phyloP scores from a whole-genome alignment of 2,113 vertebrate species.

The Rhabdomys dilectus region DNA sequence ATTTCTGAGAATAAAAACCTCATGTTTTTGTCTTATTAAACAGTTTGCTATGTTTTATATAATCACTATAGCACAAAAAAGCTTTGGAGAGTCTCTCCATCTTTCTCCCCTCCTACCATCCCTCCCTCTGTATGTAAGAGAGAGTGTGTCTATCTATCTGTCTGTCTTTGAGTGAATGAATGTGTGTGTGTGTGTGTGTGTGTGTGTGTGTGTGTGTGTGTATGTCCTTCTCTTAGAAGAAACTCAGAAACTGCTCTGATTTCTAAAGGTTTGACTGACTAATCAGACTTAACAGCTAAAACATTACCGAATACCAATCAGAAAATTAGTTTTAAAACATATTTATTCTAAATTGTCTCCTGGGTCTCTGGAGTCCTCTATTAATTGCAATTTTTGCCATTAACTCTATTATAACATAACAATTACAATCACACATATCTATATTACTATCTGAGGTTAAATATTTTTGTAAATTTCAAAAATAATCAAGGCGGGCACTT shows the following conservation, averaged over 20 bases:
- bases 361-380: slow-evolving; percentile 29
- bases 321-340: slow-evolving; percentile 18
- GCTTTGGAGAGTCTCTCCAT: background rate
- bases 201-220: background rate
- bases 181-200: background rate
- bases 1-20: background rate
- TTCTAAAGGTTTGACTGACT: background rate
- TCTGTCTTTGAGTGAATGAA: background rate
- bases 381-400: background rate
- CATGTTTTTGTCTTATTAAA: background rate
- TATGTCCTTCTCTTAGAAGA: background rate
- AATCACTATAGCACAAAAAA: background rate
- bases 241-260: background rate
- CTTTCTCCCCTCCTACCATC: background rate
- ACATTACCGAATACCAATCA: background rate
- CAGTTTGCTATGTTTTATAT: background rate
- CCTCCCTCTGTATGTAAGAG: background rate
- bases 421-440: background rate
- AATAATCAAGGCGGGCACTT: background rate
- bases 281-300: background rate
- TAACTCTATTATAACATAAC: slow-evolving; percentile 5
- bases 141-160: background rate
- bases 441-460: slow-evolving; percentile 28
- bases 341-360: slow-evolving; percentile 45
- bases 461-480: slow-evolving; percentile 20